Evolutionary conservation across 1,140 invertebrate species (phyloP).

Genomic region (Bathynomus jamesi): DNA sequence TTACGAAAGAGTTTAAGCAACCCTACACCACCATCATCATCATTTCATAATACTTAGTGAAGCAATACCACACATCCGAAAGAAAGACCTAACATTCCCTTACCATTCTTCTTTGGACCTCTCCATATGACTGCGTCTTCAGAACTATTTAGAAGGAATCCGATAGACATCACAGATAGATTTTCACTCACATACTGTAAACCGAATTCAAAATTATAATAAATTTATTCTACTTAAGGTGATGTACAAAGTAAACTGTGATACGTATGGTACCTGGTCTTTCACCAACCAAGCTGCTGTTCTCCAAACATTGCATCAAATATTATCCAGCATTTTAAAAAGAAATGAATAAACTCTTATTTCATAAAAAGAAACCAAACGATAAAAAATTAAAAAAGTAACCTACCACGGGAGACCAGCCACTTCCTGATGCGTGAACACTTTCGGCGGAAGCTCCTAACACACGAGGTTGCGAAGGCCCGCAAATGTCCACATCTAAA

Average conservation of each 20-base stretch:
- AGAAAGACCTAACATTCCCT: no score
- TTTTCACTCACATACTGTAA: constrained; percentile 60
- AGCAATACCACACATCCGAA: background rate
- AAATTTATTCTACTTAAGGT: background rate
- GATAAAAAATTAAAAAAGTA: no score
- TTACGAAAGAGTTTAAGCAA: no score
- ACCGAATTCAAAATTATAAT: constrained; percentile 46
- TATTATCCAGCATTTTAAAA: no score
- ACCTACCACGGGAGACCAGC: constrained; percentile 38
- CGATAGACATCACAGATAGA: constrained; percentile 85
- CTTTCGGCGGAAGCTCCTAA: constrained; percentile 52
- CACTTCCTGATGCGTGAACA: constrained; percentile 41
- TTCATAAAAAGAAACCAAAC: no score
- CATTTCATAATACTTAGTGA: background rate
- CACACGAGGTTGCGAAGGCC: constrained; percentile 60
- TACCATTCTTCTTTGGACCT: constrained; percentile 71
- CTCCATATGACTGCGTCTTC: constrained; percentile 91
- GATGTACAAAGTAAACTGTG: background rate
- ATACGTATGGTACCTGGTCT: no score
- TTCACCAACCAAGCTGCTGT: no score
- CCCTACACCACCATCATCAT: no score
- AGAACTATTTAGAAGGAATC: constrained; percentile 70
- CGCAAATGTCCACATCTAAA: constrained; percentile 88
- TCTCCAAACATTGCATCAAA: no score
- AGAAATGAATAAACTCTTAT: no score